Evolutionary conservation across 2,113 vertebrate genomes (phyloP), one percentile per base, ranked within the genome.

Genomic region (Melospiza melodia): DNA sequence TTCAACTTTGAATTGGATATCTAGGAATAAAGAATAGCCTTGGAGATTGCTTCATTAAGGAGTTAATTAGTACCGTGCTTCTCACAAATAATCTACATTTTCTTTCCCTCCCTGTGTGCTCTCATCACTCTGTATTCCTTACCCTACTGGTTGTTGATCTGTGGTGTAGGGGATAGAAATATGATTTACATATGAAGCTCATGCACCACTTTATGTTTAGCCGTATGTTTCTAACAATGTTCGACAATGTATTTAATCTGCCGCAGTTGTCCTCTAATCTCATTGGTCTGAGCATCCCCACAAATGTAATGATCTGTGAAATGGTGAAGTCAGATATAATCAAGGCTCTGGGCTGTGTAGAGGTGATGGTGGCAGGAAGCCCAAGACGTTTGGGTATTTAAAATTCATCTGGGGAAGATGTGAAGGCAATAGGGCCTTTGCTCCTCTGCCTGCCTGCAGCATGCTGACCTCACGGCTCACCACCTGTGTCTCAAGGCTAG

Each of bases 401-500:
- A 39, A 33, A 51, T 16, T 41, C 28, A 24, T 6, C 9, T 5
- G 39, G 6, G 27, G 10, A 63, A 12, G 37, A 13, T 39, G 12
- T 20, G 58, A 61, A 44, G 21, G 23, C 20, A 48, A n/a, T 3
- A 52, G 28, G 20, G 9, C 27, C 6, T 12, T 10, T 30, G 10
- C 39, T 58, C 9, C 13, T 17, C 35, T 59, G 19, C 18, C 14
- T 15, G 27, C 72, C 21, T 0, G 0, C 33, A 14, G 12, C 7
- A 12, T 22, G 48, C n/a, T 48, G 63, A 27, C 8, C 39, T n/a
- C 16, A 8, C 1, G 2, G 33, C 43, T 55, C 30, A 11, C 15
- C n/a, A 24, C 4, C 0, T 0, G 3, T 3, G 1, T 22, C 28
- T 37, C 39, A 20, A 13, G 27, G 10, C 35, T 35, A 37, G 9